Evolutionary conservation across 2,113 vertebrate species (phyloP).

Genomic region (Danio rerio): DNA sequence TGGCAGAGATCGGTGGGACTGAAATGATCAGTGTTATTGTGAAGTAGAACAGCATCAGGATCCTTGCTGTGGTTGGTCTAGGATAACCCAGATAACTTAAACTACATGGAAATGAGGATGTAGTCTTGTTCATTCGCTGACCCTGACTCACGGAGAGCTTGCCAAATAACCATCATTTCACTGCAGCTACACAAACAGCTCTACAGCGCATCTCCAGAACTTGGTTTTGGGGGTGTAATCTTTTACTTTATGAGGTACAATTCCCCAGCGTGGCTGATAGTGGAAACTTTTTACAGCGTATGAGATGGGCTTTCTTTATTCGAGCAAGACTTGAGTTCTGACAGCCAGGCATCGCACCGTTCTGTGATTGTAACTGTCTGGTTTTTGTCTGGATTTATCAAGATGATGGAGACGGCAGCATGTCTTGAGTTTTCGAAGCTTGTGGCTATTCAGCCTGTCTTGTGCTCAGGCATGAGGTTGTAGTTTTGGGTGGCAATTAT

Average conservation of each 20-base stretch:
- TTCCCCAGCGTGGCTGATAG: background rate
- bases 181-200: background rate
- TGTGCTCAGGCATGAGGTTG: background rate
- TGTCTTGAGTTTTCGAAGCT: background rate
- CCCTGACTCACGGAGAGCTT: too few relatives aligned
- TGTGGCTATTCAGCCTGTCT: background rate
- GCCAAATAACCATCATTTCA: constrained; percentile 28
- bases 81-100: too few relatives aligned
- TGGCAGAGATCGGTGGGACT: too few relatives aligned
- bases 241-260: background rate
- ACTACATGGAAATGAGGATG: too few relatives aligned
- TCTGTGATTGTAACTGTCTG: background rate
- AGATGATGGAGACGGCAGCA: background rate
- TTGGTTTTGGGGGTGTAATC: background rate
- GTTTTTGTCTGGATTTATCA: background rate
- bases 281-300: background rate
- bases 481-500: background rate
- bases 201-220: background rate
- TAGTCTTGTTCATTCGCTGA: too few relatives aligned
- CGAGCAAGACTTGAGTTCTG: background rate
- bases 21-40: background rate
- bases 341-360: background rate
- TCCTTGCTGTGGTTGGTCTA: constrained; percentile 62
- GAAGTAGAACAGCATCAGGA: constrained; percentile 45
- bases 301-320: background rate